Conservation (phyloP, 1,140 invertebrate genomes). For the Papilio dardanus region DNA sequence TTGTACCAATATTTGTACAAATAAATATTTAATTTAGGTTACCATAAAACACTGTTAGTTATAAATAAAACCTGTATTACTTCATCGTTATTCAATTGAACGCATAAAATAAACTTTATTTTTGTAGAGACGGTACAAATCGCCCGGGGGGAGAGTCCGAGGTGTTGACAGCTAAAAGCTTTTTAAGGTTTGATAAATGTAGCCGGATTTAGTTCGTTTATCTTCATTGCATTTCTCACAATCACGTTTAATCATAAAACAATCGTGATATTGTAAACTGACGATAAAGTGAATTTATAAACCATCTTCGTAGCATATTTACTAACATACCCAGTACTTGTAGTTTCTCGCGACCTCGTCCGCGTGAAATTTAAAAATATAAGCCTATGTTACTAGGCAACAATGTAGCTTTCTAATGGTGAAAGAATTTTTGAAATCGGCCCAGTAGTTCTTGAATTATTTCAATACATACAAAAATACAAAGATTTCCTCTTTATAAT, state of each 20-base stretch:
- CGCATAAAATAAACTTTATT: neutral
- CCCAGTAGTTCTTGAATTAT: too few relatives aligned
- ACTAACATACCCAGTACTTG: too few relatives aligned
- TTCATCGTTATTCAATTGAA: neutral
- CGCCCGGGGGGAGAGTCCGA: neutral
- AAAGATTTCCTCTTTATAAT: too few relatives aligned
- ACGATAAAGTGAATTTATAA: neutral
- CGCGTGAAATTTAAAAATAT: too few relatives aligned
- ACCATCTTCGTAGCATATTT: neutral
- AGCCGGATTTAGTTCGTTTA: slow-evolving; percentile 8
- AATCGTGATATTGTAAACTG: neutral
- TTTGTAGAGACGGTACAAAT: neutral
- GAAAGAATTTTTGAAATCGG: too few relatives aligned
- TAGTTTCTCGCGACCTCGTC: too few relatives aligned
- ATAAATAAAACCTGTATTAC: neutral
- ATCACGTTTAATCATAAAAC: neutral
- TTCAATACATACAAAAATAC: too few relatives aligned
- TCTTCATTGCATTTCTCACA: slow-evolving; percentile 3
- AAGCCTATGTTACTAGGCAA: too few relatives aligned
- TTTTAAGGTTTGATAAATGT: slow-evolving; percentile 22
- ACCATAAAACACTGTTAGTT: neutral
- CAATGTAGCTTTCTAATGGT: too few relatives aligned
- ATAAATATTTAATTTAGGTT: neutral
- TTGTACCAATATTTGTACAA: too few relatives aligned
- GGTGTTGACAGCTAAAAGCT: slow-evolving; percentile 4